These are phyloP conservation scores for Dicyrtoma fusca DNA, from an alignment of 2,888 invertebrate genomes.

Conservation along the genomic window DNA sequence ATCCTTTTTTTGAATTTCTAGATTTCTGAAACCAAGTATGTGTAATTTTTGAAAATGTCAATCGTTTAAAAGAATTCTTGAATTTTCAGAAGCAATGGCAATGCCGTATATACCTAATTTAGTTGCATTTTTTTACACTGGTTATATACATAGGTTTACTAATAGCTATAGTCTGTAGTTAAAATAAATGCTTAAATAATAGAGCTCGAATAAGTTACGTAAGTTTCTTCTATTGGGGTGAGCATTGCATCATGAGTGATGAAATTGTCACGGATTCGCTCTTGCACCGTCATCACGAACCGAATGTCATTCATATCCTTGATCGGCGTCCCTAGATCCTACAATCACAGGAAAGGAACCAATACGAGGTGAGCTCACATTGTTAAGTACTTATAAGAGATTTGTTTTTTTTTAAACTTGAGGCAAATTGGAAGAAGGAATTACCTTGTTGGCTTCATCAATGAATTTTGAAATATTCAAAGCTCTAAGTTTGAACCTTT, in stretches of 20 bases:
- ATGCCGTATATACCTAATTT: no score
- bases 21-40: no score
- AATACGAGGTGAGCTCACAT: no score
- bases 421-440: neutral
- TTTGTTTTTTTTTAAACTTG: no score
- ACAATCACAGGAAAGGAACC: neutral
- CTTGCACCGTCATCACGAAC: slow-evolving; percentile 77
- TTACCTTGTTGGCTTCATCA: slow-evolving; percentile 69
- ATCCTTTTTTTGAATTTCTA: neutral
- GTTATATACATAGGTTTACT: no score
- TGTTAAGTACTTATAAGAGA: no score
- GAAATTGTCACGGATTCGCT: slow-evolving; percentile 74
- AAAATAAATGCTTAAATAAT: no score
- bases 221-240: slow-evolving; percentile 78
- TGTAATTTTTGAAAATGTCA: slow-evolving; percentile 1
- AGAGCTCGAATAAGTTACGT: slow-evolving; percentile 61
- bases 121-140: no score
- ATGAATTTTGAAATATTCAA: slow-evolving; percentile 75
- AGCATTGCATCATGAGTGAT: slow-evolving; percentile 79
- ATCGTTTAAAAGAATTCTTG: neutral
- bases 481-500: slow-evolving; percentile 72
- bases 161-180: no score
- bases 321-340: slow-evolving; percentile 69
- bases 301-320: slow-evolving; percentile 71
- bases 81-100: no score